Conservation (phyloP, 2,113 vertebrate species). For the Syngnathoides biaculeatus region DNA sequence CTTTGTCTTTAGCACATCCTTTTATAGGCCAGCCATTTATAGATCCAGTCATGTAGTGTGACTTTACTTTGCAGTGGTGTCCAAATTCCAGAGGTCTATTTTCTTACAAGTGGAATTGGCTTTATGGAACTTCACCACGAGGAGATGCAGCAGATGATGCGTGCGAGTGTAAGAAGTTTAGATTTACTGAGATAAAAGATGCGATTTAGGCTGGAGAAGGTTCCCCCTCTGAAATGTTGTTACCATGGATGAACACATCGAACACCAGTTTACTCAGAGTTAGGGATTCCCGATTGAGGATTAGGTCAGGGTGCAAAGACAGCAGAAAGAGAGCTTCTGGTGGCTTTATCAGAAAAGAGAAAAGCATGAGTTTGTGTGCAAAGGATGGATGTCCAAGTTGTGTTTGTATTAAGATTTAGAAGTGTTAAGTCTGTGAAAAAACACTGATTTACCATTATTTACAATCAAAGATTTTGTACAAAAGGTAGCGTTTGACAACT, state of each 20-base stretch:
- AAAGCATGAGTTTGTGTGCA: conserved; percentile 26
- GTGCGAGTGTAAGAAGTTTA: conserved; percentile 40
- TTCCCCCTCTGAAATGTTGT: conserved; percentile 41
- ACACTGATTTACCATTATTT: conserved; percentile 13
- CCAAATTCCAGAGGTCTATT: conserved; percentile 23
- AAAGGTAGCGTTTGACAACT: neutral
- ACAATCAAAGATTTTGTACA: neutral
- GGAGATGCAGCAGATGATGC: conserved; percentile 46
- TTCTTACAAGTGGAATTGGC: conserved; percentile 24
- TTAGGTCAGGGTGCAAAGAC: conserved; percentile 36
- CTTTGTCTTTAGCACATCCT: neutral
- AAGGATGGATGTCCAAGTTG: conserved; percentile 15
- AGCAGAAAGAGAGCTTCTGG: conserved; percentile 32
- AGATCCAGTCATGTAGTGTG: conserved; percentile 21
- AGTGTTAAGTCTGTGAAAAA: conserved; percentile 13
- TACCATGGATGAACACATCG: conserved; percentile 54
- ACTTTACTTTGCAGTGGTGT: conserved; percentile 16
- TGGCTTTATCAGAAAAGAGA: conserved; percentile 27
- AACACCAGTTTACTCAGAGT: conserved; percentile 55
- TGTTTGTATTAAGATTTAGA: conserved; percentile 27
- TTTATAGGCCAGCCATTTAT: neutral
- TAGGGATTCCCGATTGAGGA: conserved; percentile 55
- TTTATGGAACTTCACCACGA: conserved; percentile 20
- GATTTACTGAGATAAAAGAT: conserved; percentile 52
- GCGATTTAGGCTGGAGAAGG: conserved; percentile 47